Evolutionary conservation across 2,797 vertebrate genomes (phyloP).

Genomic region (Characodon lateralis): DNA sequence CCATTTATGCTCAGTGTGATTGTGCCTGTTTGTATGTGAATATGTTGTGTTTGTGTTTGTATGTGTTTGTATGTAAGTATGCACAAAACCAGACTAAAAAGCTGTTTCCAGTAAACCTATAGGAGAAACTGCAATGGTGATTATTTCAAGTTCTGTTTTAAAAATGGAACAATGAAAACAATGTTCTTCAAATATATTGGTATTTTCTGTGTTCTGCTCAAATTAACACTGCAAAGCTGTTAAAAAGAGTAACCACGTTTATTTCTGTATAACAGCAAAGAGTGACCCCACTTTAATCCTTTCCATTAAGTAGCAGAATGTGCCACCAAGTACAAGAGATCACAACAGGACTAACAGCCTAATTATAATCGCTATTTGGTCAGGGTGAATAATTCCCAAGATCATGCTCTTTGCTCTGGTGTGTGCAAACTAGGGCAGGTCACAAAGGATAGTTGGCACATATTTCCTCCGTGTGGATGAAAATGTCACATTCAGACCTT

Average conservation of each 20-base stretch:
- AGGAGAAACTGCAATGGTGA: background rate
- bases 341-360: slow-evolving; percentile 13
- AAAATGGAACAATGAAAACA: background rate
- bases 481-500: slow-evolving; percentile 33
- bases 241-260: background rate
- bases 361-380: slow-evolving; percentile 35
- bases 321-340: slow-evolving; percentile 8
- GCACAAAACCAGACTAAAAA: background rate
- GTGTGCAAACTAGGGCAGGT: slow-evolving; percentile 57
- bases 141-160: background rate
- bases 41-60: background rate
- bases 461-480: slow-evolving; percentile 27
- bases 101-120: background rate
- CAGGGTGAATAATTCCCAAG: slow-evolving; percentile 45
- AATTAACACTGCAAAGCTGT: background rate
- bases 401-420: slow-evolving; percentile 43
- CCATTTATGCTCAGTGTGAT: no score
- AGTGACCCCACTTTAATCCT: background rate
- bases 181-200: no score
- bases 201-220: background rate
- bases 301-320: slow-evolving; percentile 12
- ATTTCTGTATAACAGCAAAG: background rate
- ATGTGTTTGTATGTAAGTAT: background rate
- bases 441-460: slow-evolving; percentile 66
- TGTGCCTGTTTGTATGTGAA: no score